phyloP scores from a whole-genome alignment of 2,888 invertebrate species.

The Nasonia oneida region DNA sequence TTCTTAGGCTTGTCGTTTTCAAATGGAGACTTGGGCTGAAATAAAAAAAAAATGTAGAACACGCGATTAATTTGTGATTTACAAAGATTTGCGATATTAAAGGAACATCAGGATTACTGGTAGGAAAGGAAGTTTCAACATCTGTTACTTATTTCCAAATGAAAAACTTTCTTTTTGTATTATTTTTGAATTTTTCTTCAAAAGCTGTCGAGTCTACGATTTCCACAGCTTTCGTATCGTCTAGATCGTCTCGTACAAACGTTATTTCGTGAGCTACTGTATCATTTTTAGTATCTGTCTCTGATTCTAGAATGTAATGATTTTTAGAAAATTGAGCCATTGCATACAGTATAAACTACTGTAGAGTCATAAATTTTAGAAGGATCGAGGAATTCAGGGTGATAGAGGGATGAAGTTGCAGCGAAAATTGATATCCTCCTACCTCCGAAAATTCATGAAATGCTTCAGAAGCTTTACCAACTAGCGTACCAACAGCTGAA shows the following conservation, averaged over 20 bases:
- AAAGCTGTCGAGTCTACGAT: constrained; percentile 46
- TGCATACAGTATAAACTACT: background rate
- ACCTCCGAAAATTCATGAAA: constrained; percentile 68
- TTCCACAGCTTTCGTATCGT: constrained; percentile 27
- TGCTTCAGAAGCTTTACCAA: constrained; percentile 63
- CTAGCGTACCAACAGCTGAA: constrained; percentile 76
- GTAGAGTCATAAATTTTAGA: constrained; percentile 9
- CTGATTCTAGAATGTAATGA: constrained; percentile 43
- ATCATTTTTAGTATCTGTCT: constrained; percentile 30
- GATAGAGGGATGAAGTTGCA: constrained; percentile 12
- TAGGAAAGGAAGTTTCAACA: constrained; percentile 43
- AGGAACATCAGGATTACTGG: background rate
- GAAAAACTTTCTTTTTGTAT: constrained; percentile 47
- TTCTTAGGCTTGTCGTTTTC: constrained; percentile 11
- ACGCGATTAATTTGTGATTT: background rate
- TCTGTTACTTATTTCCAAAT: constrained; percentile 48
- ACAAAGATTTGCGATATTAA: background rate
- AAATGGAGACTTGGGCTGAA: constrained; percentile 38
- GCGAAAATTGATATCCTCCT: constrained; percentile 53
- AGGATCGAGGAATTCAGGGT: constrained; percentile 32
- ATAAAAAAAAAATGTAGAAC: background rate
- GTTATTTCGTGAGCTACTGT: constrained; percentile 37
- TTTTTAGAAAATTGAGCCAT: constrained; percentile 1
- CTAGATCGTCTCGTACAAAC: constrained; percentile 39
- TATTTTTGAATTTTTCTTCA: constrained; percentile 36